Evolutionary conservation across 2,888 invertebrate genomes (phyloP).

Genomic region (Pterostichus madidus): DNA sequence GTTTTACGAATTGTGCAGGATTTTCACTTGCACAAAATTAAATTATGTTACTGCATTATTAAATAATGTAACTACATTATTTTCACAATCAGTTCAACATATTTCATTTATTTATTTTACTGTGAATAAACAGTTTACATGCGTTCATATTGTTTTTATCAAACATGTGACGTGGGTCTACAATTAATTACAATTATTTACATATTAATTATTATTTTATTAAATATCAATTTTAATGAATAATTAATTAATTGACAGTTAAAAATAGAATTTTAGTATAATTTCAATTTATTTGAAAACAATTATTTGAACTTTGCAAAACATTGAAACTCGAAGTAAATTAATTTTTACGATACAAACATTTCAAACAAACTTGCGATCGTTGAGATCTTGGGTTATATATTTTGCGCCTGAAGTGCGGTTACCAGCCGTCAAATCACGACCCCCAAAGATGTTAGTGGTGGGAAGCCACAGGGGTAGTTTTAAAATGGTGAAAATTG

Average conservation of each 20-base stretch:
- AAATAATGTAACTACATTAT: constrained; percentile 8
- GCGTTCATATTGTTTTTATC: not conserved
- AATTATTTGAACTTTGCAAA: too few relatives aligned
- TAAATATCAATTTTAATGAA: not conserved
- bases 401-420: too few relatives aligned
- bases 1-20: not conserved
- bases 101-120: constrained; percentile 13
- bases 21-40: constrained; percentile 5
- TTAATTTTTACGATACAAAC: too few relatives aligned
- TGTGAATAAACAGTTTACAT: not conserved
- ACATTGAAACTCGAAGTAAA: too few relatives aligned
- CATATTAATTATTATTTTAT: constrained; percentile 2
- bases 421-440: too few relatives aligned
- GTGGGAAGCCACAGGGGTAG: too few relatives aligned
- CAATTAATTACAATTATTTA: not conserved
- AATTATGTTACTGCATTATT: constrained; percentile 5
- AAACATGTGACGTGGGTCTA: not conserved
- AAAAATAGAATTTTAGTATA: not conserved
- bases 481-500: too few relatives aligned
- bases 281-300: not conserved
- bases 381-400: too few relatives aligned
- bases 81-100: constrained; percentile 13
- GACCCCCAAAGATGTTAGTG: too few relatives aligned
- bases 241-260: not conserved
- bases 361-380: too few relatives aligned